phyloP scores from a whole-genome alignment of 2,113 vertebrate genomes.

The Pelmatolapia mariae region DNA sequence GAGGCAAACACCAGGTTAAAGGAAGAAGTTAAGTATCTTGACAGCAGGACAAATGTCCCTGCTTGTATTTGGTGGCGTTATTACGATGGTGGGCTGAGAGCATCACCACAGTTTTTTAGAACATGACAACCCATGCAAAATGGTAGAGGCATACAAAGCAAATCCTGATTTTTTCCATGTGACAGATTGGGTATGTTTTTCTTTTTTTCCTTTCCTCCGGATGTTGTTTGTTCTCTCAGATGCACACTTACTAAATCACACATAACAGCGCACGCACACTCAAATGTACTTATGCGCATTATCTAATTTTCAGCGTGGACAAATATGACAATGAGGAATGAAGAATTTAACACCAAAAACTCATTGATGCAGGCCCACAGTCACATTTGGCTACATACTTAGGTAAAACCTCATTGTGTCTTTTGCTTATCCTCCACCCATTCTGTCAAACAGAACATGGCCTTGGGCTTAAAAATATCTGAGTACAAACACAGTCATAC shows the following conservation, averaged over 20 bases:
- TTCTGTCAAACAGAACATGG: slow-evolving; percentile 19
- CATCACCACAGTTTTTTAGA: slow-evolving; percentile 22
- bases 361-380: not conserved
- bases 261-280: not conserved
- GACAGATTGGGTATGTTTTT: slow-evolving; percentile 51
- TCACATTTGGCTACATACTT: slow-evolving; percentile 9
- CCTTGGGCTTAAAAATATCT: slow-evolving; percentile 48
- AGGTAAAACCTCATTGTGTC: slow-evolving; percentile 3
- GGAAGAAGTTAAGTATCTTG: not conserved
- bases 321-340: not conserved
- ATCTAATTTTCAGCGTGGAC: not conserved
- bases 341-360: not conserved
- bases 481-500: slow-evolving; percentile 4
- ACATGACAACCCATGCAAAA: slow-evolving; percentile 52
- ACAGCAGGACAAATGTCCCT: slow-evolving; percentile 11
- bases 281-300: not conserved
- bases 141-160: slow-evolving; percentile 41
- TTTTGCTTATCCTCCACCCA: slow-evolving; percentile 1
- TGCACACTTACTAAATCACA: slow-evolving; percentile 21
- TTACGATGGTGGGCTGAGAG: slow-evolving; percentile 32
- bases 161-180: slow-evolving; percentile 27
- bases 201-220: not conserved
- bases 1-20: slow-evolving; percentile 20
- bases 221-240: slow-evolving; percentile 45
- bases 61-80: slow-evolving; percentile 11